Percentiles rank a stretch among this genome's conserved stretches.
Conservation (phyloP, 2,888 invertebrate species). For the Eretmocerus hayati region DNA sequence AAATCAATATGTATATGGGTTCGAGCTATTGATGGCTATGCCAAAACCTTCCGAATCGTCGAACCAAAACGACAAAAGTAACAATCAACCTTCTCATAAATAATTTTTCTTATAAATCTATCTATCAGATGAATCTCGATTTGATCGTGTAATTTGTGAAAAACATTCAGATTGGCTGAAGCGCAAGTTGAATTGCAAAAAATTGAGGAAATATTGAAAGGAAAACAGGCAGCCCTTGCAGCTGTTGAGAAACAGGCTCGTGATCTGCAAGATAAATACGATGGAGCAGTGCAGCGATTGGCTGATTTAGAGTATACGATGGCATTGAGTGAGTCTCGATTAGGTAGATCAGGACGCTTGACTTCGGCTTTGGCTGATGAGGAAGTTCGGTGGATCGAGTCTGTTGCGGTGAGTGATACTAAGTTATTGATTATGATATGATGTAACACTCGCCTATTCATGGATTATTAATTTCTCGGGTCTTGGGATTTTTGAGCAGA, state of each 20-base stretch:
- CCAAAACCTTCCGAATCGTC: slow-evolving; percentile 78
- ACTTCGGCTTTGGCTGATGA: slow-evolving; percentile 84
- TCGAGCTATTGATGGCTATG: slow-evolving; percentile 81
- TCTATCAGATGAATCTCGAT: too few relatives aligned
- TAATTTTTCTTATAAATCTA: background rate
- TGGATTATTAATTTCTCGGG: too few relatives aligned
- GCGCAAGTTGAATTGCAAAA: slow-evolving; percentile 70
- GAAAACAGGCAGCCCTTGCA: slow-evolving; percentile 75
- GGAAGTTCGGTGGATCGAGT: slow-evolving; percentile 68
- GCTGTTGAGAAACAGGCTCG: slow-evolving; percentile 68
- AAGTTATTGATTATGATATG: too few relatives aligned
- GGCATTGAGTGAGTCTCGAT: slow-evolving; percentile 67
- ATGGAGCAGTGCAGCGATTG: slow-evolving; percentile 68
- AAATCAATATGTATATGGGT: slow-evolving; percentile 91
- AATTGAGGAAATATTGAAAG: slow-evolving; percentile 67
- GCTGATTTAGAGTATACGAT: slow-evolving; percentile 68
- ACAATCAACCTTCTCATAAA: background rate
- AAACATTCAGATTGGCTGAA: slow-evolving; percentile 29
- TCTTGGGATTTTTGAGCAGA: too few relatives aligned
- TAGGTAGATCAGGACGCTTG: slow-evolving; percentile 74
- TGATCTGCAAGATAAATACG: slow-evolving; percentile 56
- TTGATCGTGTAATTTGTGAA: background rate
- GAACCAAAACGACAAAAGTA: slow-evolving; percentile 80
- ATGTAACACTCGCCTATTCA: too few relatives aligned
- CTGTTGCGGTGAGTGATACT: slow-evolving; percentile 1